Evolutionary conservation across 2,113 vertebrate species (phyloP), one percentile per base, ranked within the genome.

Genomic region (Osmerus eperlanus): DNA sequence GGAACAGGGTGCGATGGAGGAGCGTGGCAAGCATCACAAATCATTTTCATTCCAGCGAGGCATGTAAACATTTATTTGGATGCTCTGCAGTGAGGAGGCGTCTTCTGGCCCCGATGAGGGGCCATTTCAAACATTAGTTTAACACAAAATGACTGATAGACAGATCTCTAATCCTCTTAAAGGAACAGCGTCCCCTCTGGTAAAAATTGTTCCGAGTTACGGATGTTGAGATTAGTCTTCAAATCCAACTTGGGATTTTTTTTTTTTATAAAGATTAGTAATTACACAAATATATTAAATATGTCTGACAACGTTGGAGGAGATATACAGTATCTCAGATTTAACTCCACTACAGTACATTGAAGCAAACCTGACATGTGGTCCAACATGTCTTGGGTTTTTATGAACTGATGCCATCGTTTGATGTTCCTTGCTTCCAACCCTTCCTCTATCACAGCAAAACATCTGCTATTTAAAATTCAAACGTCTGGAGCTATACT

Each of bases 91-190:
- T 75, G 82, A 81, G 83, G 86, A 84, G 90, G 89, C 79, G 85
- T 80, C 81, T 85, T 81, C 65, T 80, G 85, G 86, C 84, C 81
- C 70, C 19, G 72, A 79, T 76, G 71, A 79, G 77, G 72, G 84
- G 77, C 80, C 80, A 83, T 80, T 79, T 79, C 84, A 82, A 86
- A 90, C 84, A 88, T 90, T 87, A 87, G 80, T 77, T 81, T 81
- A 89, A 89, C 84, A 58, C 75, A 68, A 80, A 84, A 84, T 88
- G 87, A 91, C 89, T 89, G 90, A 89, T 85, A 85, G 87, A 89
- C 86, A 81, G 78, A 82, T 83, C 66, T 4, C 77, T 92, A 91
- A 92, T 92, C 89, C 88, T 89, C 91, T 92, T 89, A 91, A 87
- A 89, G 85, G 75, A 90, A 89, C 83, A 88, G 76, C 85, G 84